Percentiles rank a stretch among this genome's conserved stretches.
phyloP scores from a whole-genome alignment of 2,888 invertebrate genomes.

The Julus scanicus region DNA sequence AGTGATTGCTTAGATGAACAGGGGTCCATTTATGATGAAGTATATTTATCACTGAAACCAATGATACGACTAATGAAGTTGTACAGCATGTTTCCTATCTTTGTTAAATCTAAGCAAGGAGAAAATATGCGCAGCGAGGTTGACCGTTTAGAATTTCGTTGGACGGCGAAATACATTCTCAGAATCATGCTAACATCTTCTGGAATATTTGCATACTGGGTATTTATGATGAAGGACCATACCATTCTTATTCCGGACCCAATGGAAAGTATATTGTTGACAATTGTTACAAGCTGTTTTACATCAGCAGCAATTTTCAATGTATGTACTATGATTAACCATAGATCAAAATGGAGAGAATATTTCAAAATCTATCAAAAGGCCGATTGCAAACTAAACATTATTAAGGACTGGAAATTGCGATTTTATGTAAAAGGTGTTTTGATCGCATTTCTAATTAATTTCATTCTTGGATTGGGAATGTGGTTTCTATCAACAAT shows the following conservation, averaged over 20 bases:
- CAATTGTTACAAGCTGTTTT: not conserved
- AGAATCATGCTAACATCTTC: not conserved
- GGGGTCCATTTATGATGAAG: constrained; percentile 65
- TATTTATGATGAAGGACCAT: not conserved
- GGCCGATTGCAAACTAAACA: not conserved
- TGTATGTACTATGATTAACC: not conserved
- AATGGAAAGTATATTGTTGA: not conserved
- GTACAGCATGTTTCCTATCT: not conserved
- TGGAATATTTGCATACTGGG: not conserved
- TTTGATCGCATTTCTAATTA: not conserved
- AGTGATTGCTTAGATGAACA: not conserved
- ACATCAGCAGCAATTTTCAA: not conserved
- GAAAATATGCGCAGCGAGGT: not conserved
- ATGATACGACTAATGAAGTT: not conserved
- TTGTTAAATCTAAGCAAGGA: not conserved
- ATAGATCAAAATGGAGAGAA: not conserved
- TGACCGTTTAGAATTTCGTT: not conserved
- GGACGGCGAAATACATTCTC: not conserved
- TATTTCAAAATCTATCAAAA: not conserved
- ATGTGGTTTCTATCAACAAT: not conserved
- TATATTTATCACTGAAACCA: constrained; percentile 59
- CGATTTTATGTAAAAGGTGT: not conserved
- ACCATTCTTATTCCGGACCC: not conserved
- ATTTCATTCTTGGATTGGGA: not conserved
- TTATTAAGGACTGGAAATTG: not conserved